Conservation (phyloP, 2,113 vertebrate species). For the Zosterops pallidus region DNA sequence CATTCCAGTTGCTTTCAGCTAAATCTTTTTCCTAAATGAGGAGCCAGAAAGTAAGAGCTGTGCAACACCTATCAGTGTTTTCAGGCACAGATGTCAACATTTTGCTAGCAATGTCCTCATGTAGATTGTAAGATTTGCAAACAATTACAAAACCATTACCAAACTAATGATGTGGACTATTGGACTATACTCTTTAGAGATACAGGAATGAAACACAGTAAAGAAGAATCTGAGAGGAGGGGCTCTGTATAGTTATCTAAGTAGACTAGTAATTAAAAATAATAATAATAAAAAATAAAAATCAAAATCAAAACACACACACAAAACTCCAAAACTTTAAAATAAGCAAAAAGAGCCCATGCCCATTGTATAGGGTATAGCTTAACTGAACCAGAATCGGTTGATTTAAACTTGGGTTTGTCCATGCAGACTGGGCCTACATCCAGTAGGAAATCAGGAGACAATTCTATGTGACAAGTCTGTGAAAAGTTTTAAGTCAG, state of each 20-base stretch:
- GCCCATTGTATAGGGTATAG: neutral
- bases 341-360: accelerated
- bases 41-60: neutral
- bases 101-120: neutral
- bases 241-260: neutral
- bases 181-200: neutral
- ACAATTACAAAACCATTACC: neutral
- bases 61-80: neutral
- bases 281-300: neutral
- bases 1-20: neutral
- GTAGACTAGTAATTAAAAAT: neutral
- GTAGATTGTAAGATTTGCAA: neutral
- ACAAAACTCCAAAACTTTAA: neutral
- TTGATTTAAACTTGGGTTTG: neutral
- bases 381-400: neutral
- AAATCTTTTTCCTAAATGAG: neutral
- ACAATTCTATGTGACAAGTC: neutral
- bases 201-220: neutral
- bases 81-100: neutral
- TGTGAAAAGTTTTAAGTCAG: neutral
- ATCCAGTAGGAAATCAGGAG: neutral
- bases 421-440: neutral
- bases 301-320: neutral
- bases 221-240: neutral
- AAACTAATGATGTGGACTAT: neutral